Base-by-base conservation (phyloP, 2,888 invertebrate genomes). In the Chloroclystis v-ata region DNA sequence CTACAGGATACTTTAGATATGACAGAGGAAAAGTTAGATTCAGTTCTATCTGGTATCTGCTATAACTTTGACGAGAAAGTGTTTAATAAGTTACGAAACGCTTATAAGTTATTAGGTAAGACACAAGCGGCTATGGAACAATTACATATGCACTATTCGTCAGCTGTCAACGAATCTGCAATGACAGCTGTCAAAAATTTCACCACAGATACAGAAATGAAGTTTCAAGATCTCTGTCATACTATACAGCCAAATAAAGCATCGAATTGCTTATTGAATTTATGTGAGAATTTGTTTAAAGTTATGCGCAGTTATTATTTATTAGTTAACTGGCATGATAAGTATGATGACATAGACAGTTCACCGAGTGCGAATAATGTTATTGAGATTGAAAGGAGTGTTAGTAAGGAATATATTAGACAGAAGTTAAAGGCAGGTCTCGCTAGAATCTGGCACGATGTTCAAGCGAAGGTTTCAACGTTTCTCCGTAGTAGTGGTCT, bases 121-220 rank as follows among this genome's bases (percentile, higher is more conserved):
- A 95, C 95, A 0, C 93, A 97, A 78, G 93, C 94, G 1, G 96
- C 97, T 0, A 95, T 97, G 92, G 98, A 98, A 75, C 97, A 97
- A 73, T 78, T 98, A 7, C 96, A 97, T 61, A 97, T 98, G 91
- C 97, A 98, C 74, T 97, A 96, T 66, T 95, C 97, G 0, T 96
- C 96, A 29, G 95, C 97, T 0, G 95, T 98, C 10, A 97, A 95
- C 59, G 94, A 93, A 52, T 91, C 93, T 0, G 93, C 96, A 0
- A 90, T 91, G 14, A 89, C 89, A 33, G 89, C 91, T 0, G 81
- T 92, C 0, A 89, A 89, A 49, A 85, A 86, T 1, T 90, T 90
- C 62, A 88, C 77, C 1, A 67, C 67, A 1, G 42, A 13, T 0
- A 54, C 63, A 8, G 86, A 87, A 33, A 59, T 73, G 56, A 89